phyloP scores from a whole-genome alignment of 2,113 vertebrate genomes.

The Ictalurus punctatus region DNA sequence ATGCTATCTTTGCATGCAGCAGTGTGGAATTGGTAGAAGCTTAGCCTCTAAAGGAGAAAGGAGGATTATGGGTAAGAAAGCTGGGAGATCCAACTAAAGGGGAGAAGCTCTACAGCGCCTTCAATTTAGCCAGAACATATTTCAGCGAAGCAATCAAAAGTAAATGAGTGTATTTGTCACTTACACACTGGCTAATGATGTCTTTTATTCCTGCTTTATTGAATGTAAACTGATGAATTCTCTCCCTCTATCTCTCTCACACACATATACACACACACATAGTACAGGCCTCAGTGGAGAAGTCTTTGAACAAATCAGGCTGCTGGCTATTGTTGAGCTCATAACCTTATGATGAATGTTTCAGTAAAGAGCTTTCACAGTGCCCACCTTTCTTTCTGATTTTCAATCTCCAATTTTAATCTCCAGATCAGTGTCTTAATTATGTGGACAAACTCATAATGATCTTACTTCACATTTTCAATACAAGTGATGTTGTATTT shows the following conservation, averaged over 20 bases:
- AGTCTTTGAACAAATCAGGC: slow-evolving; percentile 17
- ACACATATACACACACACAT: neutral
- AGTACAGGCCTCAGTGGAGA: neutral
- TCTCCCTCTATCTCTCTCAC: neutral
- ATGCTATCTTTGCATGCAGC: slow-evolving; percentile 6
- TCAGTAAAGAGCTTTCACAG: slow-evolving; percentile 21
- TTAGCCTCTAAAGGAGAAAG: neutral
- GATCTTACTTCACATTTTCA: slow-evolving; percentile 7
- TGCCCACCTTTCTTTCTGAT: slow-evolving; percentile 17
- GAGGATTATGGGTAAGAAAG: slow-evolving; percentile 34
- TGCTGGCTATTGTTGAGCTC: slow-evolving; percentile 16
- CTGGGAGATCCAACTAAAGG: neutral
- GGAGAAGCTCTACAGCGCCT: neutral
- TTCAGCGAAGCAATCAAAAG: neutral
- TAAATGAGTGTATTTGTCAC: neutral
- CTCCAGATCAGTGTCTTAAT: neutral
- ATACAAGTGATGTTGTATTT: neutral
- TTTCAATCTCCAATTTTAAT: slow-evolving; percentile 25
- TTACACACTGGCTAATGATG: neutral
- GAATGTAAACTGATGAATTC: neutral
- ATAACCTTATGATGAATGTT: slow-evolving; percentile 9
- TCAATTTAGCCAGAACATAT: neutral
- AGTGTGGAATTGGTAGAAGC: slow-evolving; percentile 17
- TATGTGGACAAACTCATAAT: slow-evolving; percentile 19
- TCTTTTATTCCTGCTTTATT: neutral